Percentiles rank a stretch among this genome's conserved stretches.
These are phyloP conservation scores for Macaca mulatta DNA, from an alignment of 2,113 vertebrate species.

Conservation along the genomic window DNA sequence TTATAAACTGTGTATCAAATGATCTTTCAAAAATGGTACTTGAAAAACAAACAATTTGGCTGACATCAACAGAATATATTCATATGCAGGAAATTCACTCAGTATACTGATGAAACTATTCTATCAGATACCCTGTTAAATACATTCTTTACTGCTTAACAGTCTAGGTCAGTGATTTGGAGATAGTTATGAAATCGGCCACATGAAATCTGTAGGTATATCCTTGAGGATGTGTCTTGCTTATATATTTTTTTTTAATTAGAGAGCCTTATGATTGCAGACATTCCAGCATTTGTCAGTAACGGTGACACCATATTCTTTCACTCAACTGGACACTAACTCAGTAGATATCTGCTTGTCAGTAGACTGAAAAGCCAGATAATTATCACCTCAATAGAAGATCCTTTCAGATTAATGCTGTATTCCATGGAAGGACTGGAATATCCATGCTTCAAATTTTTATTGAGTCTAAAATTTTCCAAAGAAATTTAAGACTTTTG, in stretches of 20 bases:
- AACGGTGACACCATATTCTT: conserved; percentile 2
- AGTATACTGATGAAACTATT: neutral
- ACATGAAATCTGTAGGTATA: neutral
- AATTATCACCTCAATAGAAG: neutral
- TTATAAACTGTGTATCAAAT: neutral
- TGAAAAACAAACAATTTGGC: neutral
- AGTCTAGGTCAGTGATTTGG: neutral
- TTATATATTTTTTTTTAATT: neutral
- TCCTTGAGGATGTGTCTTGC: neutral
- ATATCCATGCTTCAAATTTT: neutral
- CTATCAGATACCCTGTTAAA: neutral
- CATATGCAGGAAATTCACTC: neutral
- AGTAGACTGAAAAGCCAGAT: neutral
- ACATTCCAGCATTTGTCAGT: neutral
- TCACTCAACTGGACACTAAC: neutral
- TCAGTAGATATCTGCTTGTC: neutral
- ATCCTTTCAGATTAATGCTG: neutral
- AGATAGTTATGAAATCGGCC: neutral
- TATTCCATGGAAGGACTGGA: neutral
- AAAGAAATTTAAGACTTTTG: neutral
- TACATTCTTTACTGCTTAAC: neutral
- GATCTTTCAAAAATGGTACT: neutral
- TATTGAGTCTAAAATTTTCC: neutral
- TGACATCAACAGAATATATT: neutral
- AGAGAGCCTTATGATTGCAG: neutral